Evolutionary conservation across 2,797 vertebrate genomes (phyloP).

Genomic region (Florisuga fusca): DNA sequence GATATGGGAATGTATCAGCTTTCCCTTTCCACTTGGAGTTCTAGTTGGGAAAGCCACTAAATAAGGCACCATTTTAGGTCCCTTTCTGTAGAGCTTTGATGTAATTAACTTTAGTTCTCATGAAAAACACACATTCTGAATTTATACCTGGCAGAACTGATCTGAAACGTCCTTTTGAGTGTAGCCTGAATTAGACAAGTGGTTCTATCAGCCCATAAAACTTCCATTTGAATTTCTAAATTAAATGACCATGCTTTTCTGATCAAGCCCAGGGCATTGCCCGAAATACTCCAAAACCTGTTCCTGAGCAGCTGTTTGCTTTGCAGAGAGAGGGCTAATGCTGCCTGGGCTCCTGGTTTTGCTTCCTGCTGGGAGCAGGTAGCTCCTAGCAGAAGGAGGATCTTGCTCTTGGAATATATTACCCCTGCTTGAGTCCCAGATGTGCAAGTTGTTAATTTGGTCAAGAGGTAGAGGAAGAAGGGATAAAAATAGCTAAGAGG

Average conservation of each 20-base stretch:
- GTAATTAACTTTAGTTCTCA: not conserved
- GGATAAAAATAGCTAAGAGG: accelerated
- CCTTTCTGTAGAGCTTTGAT: constrained; percentile 27
- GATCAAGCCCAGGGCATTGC: not conserved
- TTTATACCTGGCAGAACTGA: not conserved
- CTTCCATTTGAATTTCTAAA: not conserved
- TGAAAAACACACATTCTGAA: not conserved
- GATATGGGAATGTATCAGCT: not conserved
- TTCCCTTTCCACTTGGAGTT: not conserved
- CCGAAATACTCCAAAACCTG: not conserved
- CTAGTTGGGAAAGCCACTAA: constrained; percentile 17
- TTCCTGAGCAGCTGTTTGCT: accelerated
- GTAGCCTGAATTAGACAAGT: not conserved
- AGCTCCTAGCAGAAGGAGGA: not conserved
- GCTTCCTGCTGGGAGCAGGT: accelerated
- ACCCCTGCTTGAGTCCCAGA: not conserved
- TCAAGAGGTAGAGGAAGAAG: not conserved
- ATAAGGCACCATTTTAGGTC: not conserved
- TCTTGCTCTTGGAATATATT: not conserved
- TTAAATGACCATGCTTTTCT: not conserved
- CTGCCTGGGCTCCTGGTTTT: not conserved
- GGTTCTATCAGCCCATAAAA: not conserved
- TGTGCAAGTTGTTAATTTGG: not conserved
- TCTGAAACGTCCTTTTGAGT: not conserved
- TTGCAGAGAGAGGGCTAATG: not conserved